Percentiles rank a stretch among this genome's conserved stretches.
These are phyloP conservation scores for Athalia circularis DNA, from an alignment of 2,888 invertebrate species.

Conservation along the genomic window DNA sequence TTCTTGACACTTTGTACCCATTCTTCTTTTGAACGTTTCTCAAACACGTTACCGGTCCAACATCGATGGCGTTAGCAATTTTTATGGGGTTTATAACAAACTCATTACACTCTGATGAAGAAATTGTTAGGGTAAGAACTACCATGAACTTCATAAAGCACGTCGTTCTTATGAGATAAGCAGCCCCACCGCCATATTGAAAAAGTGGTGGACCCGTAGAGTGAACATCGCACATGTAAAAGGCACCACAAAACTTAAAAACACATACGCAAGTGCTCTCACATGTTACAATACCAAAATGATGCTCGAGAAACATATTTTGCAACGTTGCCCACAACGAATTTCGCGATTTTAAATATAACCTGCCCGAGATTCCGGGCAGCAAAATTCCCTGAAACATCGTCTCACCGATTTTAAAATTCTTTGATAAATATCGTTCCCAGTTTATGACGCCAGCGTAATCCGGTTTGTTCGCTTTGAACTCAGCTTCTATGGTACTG, in stretches of 20 bases:
- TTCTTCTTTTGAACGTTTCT: background rate
- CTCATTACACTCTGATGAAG: conserved; percentile 62
- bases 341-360: conserved; percentile 55
- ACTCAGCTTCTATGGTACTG: conserved; percentile 58
- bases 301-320: conserved; percentile 60
- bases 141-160: conserved; percentile 62
- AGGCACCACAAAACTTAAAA: conserved; percentile 66
- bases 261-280: conserved; percentile 63
- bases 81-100: conserved; percentile 64
- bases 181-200: conserved; percentile 59
- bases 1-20: conserved; percentile 10
- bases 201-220: conserved; percentile 67
- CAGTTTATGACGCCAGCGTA: conserved; percentile 50
- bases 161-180: conserved; percentile 63
- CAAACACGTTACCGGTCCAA: conserved; percentile 45
- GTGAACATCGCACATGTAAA: conserved; percentile 65
- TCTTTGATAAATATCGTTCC: conserved; percentile 55
- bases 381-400: conserved; percentile 60
- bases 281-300: conserved; percentile 64
- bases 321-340: conserved; percentile 62
- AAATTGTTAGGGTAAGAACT: conserved; percentile 60
- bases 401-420: conserved; percentile 64
- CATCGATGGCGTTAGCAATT: conserved; percentile 61
- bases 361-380: conserved; percentile 58
- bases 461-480: conserved; percentile 50